phyloP scores from a whole-genome alignment of 2,113 vertebrate genomes.

The Daboia siamensis region DNA sequence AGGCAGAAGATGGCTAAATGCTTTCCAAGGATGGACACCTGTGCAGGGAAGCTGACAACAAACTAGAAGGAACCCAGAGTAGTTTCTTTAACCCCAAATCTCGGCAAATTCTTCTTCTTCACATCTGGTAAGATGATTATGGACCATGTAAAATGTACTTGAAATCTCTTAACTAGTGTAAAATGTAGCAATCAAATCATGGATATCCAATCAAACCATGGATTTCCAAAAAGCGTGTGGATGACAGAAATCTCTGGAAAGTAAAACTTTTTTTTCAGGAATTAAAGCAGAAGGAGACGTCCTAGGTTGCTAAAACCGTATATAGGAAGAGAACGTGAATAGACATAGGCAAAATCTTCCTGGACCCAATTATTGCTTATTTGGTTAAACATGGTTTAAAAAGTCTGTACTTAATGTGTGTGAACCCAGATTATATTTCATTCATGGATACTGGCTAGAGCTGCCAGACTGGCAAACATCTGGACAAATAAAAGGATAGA shows the following conservation, averaged over 20 bases:
- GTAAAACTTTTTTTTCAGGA: not conserved
- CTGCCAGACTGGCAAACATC: not conserved
- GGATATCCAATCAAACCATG: not conserved
- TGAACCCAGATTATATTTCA: not conserved
- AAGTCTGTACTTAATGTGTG: not conserved
- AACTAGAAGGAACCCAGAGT: not conserved
- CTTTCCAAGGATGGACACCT: conserved; percentile 16
- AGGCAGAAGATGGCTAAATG: not conserved
- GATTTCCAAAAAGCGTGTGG: not conserved
- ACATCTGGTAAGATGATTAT: not conserved
- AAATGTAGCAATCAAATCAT: not conserved
- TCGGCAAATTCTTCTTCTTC: conserved; percentile 11
- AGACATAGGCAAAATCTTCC: not conserved
- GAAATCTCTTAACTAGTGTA: not conserved
- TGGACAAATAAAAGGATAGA: not conserved
- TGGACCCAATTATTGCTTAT: not conserved
- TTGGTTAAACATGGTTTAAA: not conserved
- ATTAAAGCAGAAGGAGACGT: not conserved
- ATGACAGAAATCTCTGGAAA: not conserved
- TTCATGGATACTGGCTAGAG: not conserved
- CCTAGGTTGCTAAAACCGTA: not conserved
- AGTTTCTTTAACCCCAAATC: not conserved
- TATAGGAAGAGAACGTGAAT: not conserved
- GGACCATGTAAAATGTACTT: not conserved
- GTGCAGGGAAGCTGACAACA: not conserved